Percentiles rank a stretch among this genome's conserved stretches.
These are phyloP conservation scores for Drosophila malerkotliana DNA, from an alignment of 1,140 invertebrate species.

Conservation along the genomic window DNA sequence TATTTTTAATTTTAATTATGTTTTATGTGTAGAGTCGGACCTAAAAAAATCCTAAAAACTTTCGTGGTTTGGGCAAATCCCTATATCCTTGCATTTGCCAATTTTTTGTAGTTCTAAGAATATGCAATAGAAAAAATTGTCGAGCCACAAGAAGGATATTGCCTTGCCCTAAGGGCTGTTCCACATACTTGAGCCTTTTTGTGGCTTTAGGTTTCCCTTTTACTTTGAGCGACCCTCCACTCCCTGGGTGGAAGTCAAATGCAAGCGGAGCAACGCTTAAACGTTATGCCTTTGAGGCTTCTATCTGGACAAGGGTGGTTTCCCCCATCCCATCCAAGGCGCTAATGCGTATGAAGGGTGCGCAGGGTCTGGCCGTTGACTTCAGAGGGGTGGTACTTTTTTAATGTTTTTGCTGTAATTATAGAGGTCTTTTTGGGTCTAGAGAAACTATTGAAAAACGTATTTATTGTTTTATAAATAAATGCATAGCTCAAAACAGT, in stretches of 20 bases:
- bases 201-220: constrained; percentile 7
- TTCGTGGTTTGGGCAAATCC: too few species aligned
- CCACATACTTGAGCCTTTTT: constrained; percentile 9
- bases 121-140: not conserved
- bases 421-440: not conserved
- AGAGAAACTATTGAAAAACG: too few species aligned
- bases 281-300: constrained; percentile 41
- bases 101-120: not conserved
- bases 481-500: too few species aligned
- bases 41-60: too few species aligned
- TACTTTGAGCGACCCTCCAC: constrained; percentile 32
- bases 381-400: constrained; percentile 1
- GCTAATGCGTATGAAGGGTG: not conserved
- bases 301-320: constrained; percentile 7
- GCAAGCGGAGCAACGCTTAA: constrained; percentile 27
- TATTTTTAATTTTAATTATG: too few species aligned
- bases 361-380: not conserved
- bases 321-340: not conserved
- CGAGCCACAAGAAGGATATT: constrained; percentile 34
- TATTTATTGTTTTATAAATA: too few species aligned
- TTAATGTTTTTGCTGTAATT: not conserved
- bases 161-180: constrained; percentile 24
- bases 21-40: too few species aligned
- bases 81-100: too few species aligned
- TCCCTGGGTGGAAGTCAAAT: constrained; percentile 36